Evolutionary conservation across 1,140 invertebrate genomes (phyloP), one percentile per base, ranked within the genome.

Genomic region (Streblospio benedicti): DNA sequence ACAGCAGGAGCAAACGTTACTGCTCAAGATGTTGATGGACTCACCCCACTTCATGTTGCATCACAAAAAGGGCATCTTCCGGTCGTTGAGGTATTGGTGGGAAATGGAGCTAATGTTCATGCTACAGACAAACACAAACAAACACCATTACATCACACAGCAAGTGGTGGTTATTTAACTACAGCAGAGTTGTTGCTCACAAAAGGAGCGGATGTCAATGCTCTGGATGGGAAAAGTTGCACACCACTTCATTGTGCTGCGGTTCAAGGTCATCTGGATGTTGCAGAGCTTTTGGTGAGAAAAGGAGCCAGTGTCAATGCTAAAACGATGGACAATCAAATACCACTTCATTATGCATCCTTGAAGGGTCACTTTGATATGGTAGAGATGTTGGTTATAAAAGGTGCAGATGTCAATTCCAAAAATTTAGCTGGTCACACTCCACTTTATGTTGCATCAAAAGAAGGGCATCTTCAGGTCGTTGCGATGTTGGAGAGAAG

Each of bases 51-150:
- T 6, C 60, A 61, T 28, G 54, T 59, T 43, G 44, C 57, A 14
- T 62, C 44, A 31, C 47, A 62, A 16, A 25, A 38, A 20, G 60
- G 41, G 18, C 57, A 59, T 32, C n/a, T 31, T 30, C 20, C 23
- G 2, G 32, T 57, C 18, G 30, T 55, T 6, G 47, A 52, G 23
- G 12, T 57, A 12, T 28, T 59, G n/a, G 30, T 59, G 1, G n/a
- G 76, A 23, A 71, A 73, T 56, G 83, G 81, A 50, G 81, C 83
- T 2, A 61, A 71, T 35, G 80, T 82, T n/a, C n/a, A n/a, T n/a
- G n/a, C n/a, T n/a, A n/a, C n/a, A n/a, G n/a, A n/a, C n/a, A n/a
- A n/a, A n/a, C n/a, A n/a, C n/a, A n/a, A n/a, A n/a, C n/a, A n/a
- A n/a, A n/a, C n/a, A n/a, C n/a, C n/a, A n/a, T n/a, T n/a, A n/a